Evolutionary conservation across 2,797 vertebrate species (phyloP), one percentile per base, ranked within the genome.

Genomic region (Sciurus vulgaris): DNA sequence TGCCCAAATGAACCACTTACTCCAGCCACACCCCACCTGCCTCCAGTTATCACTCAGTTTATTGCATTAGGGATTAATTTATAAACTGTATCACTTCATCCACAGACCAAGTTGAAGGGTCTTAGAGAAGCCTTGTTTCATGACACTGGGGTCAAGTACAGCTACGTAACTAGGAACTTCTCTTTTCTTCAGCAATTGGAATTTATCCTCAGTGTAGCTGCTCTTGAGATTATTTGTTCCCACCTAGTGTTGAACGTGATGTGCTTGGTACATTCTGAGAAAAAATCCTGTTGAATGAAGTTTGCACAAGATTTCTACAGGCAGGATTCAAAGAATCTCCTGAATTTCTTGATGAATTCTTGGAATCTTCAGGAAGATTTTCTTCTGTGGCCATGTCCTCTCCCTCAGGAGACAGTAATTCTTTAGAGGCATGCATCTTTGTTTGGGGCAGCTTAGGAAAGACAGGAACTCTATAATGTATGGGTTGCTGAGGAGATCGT

Each of bases 21-120:
- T 56, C 20, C 54, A 56, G 54, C 54, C 7, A 22, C 18, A 56
- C 54, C 20, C 54, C 54, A 8, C 20, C 20, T 56, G 54, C 54
- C 54, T 56, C 54, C 54, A 56, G 54, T 18, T 22, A 22, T 7
- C 54, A 56, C 54, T 22, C 20, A 22, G 17, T 56, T 56, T 22
- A 56, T 56, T 18, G 18, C 54, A 56, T 22, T 5, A 56, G 54
- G 54, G 54, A 56, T 56, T 7, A 2, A 56, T 56, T 22, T 8
- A 22, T 99, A 97, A 99, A 99, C 98, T 98, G 98, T 98, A 99
- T 99, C 91, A 99, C 99, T 98, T 99, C 99, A 83, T 99, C 99
- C 95, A 99, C 99, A 95, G 99, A 99, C 99, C 99, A 99, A 90
- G 98, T 98, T 3, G 99, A 98, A 96, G 95, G 97, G 95, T 85